Conservation (phyloP, 1,140 invertebrate genomes). For the Sinella curviseta region DNA sequence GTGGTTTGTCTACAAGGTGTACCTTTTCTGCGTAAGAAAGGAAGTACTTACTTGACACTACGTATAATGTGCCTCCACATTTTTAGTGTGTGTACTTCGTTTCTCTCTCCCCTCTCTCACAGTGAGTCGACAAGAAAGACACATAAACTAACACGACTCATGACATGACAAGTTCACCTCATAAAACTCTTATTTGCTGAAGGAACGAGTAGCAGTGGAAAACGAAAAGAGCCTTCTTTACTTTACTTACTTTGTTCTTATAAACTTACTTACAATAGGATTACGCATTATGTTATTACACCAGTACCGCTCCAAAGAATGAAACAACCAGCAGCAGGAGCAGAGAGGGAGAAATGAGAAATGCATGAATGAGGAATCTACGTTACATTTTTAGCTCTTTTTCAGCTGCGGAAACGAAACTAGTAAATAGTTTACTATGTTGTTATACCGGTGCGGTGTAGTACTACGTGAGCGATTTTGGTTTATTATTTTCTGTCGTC, state of each 20-base stretch:
- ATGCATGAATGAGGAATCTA: too few species aligned
- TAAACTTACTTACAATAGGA: background rate
- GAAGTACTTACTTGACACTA: background rate
- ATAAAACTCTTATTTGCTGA: slow-evolving; percentile 15
- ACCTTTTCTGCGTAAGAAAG: background rate
- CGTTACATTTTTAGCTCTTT: too few species aligned
- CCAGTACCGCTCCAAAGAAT: too few species aligned
- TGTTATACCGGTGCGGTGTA: too few species aligned
- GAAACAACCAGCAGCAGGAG: too few species aligned
- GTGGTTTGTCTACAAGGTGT: too few species aligned
- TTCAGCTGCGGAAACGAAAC: too few species aligned
- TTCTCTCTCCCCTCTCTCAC: background rate
- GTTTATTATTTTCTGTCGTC: too few species aligned
- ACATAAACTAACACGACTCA: background rate
- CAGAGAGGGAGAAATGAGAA: too few species aligned
- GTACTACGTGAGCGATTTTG: too few species aligned
- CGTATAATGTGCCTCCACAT: background rate
- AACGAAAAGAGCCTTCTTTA: background rate
- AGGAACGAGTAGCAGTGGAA: background rate
- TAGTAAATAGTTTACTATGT: too few species aligned
- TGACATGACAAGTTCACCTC: slow-evolving; percentile 18
- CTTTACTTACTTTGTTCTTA: background rate
- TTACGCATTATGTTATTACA: background rate
- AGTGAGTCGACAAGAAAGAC: background rate
- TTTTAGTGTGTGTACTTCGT: background rate